Evolutionary conservation across 2,888 invertebrate species (phyloP), one percentile per base, ranked within the genome.

Genomic region (Stegana nigrithorax): DNA sequence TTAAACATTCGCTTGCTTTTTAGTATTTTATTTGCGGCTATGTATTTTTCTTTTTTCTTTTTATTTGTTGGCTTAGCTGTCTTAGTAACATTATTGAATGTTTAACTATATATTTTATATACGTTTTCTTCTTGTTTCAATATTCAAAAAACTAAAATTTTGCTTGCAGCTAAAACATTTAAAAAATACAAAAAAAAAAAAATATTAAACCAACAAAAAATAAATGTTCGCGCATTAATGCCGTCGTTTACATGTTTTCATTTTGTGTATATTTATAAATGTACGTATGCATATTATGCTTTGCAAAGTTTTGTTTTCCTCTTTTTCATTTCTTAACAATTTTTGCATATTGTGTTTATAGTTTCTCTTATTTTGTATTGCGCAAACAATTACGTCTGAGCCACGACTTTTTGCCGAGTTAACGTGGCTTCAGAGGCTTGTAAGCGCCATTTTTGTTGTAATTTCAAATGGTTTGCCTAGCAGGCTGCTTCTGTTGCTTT

Each of bases 101-200:
- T 27, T 55, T 56, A 60, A 61, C 19, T 59, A 14, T 60, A 42
- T 68, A 42, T 65, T 17, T 64, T 17, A 21, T 64, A 56, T 60
- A 59, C 60, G 60, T 62, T 59, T 63, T 56, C 17, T 27, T 17
- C 64, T 57, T 63, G 60, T 63, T 51, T 70, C 53, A 63, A 59
- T 66, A 65, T 57, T 25, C 42, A 64, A 64, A 60, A 59, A 75
- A 71, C 77, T 65, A 67, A 73, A 70, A 61, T 66, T 59, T 64
- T 79, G 75, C 75, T 75, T 75, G 79, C 75, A 75, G 75, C 75
- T 75, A 75, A 79, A 79, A 79, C 77, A 73, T 72, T 70, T 71
- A 64, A 73, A 73, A 72, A 72, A 59, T 60, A 65, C 60, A 64
- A 69, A 75, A 73, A 71, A 78, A 68, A 68, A 62, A 39, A 53